phyloP scores from a whole-genome alignment of 1,140 invertebrate species.

The Eriocheir sinensis region DNA sequence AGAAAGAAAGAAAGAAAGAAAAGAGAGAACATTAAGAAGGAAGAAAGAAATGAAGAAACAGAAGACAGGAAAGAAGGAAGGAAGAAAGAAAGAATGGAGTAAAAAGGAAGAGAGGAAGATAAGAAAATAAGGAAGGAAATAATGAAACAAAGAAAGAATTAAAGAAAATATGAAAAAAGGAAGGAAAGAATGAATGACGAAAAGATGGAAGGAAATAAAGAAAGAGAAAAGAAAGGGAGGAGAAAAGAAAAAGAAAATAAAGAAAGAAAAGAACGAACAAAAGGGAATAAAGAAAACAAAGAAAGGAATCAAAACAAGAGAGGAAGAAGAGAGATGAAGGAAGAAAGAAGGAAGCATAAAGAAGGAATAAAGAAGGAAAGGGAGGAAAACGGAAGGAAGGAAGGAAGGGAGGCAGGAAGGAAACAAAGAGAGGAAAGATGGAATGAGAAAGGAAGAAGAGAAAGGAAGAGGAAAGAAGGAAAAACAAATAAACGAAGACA shows the following conservation, averaged over 20 bases:
- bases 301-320: background rate
- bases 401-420: no score
- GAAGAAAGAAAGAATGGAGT: no score
- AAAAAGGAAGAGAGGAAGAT: no score
- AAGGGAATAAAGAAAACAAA: background rate
- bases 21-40: background rate
- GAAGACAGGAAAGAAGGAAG: no score
- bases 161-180: background rate
- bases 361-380: background rate
- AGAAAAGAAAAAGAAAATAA: conserved; percentile 26
- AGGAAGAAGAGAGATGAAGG: background rate
- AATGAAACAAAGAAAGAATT: background rate
- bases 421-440: background rate
- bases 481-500: no score
- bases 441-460: background rate
- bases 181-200: background rate
- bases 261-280: background rate
- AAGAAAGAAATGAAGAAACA: background rate
- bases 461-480: background rate
- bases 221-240: conserved; percentile 3
- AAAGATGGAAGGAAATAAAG: background rate
- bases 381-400: conserved; percentile 1
- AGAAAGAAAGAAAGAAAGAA: background rate
- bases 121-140: no score
- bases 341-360: background rate